Evolutionary conservation across 2,797 vertebrate genomes (phyloP), one percentile per base, ranked within the genome.

Genomic region (Poliocrania exsul): DNA sequence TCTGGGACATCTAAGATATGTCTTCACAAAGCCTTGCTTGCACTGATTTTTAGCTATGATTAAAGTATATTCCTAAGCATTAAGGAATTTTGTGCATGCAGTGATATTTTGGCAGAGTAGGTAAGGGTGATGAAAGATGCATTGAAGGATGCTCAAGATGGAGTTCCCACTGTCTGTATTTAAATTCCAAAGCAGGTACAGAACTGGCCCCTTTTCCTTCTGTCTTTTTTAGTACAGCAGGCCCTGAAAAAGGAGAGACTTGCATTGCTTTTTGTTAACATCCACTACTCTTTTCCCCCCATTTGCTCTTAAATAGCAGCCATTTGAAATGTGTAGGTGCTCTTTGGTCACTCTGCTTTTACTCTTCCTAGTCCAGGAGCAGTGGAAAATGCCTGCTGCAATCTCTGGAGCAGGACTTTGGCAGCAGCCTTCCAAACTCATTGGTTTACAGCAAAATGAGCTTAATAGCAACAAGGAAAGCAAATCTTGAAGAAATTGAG

Each of bases 281-380:
- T 31, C n/a, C 25, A 15, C 49, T 37, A 3, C n/a, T 67, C 7
- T 69, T 24, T 21, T 81, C 23, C 42, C 23, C 17, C 0, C 0
- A 0, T 24, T 65, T 58, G 18, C 56, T 17, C 17, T 61, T 73
- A 71, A 53, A 53, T 11, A 77, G 28, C 21, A 77, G 60, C 50
- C 19, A 13, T 83, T 14, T 75, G 24, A 80, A 60, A n/a, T 26
- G 47, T 73, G 35, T 10, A 5, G 16, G 18, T 57, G 66, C 73
- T 61, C 77, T 86, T 81, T 75, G 56, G 51, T 91, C 70, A 26
- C 46, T 70, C n/a, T 62, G 33, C 47, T 31, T 71, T 77, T 53
- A 49, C 47, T 15, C 16, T 84, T 44, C 3, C 0, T 72, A 24
- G 21, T 44, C 29, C 38, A 69, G 51, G 37, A 78, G 69, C 35